Conservation (phyloP, 2,113 vertebrate species). For the Acrocephalus kingi region DNA sequence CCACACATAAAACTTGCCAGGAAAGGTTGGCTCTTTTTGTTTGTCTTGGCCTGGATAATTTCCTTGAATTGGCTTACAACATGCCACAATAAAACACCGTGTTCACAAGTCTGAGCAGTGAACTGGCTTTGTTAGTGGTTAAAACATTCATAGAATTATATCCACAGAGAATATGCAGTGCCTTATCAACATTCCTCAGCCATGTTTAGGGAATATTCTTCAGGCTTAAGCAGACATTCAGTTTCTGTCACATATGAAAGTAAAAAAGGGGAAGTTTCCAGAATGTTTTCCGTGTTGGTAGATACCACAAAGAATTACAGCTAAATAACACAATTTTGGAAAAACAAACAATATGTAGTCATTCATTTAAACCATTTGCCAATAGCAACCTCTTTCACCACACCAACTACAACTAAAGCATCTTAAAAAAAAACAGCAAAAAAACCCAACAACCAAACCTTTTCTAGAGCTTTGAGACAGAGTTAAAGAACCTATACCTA, state of each 20-base stretch:
- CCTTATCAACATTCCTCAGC: neutral
- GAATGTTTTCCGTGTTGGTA: neutral
- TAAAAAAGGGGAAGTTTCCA: neutral
- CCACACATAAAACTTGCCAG: neutral
- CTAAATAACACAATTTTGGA: neutral
- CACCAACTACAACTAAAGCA: neutral
- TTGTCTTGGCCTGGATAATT: neutral
- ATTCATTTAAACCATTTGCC: neutral
- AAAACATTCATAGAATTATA: neutral
- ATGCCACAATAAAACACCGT: neutral
- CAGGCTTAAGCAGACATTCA: neutral
- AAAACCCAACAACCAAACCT: neutral
- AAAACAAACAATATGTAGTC: neutral
- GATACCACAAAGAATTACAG: neutral
- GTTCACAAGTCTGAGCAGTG: neutral
- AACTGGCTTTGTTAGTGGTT: neutral
- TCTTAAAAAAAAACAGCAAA: neutral
- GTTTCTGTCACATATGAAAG: neutral
- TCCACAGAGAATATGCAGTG: neutral
- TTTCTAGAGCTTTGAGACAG: neutral
- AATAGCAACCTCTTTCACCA: neutral
- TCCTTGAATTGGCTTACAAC: neutral
- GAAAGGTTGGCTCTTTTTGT: neutral
- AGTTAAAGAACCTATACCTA: neutral
- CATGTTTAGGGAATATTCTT: neutral